A percentile compares a stretch with the other conserved stretches of the same genome.
phyloP scores from a whole-genome alignment of 2,888 invertebrate genomes.

The Tholera decimalis region DNA sequence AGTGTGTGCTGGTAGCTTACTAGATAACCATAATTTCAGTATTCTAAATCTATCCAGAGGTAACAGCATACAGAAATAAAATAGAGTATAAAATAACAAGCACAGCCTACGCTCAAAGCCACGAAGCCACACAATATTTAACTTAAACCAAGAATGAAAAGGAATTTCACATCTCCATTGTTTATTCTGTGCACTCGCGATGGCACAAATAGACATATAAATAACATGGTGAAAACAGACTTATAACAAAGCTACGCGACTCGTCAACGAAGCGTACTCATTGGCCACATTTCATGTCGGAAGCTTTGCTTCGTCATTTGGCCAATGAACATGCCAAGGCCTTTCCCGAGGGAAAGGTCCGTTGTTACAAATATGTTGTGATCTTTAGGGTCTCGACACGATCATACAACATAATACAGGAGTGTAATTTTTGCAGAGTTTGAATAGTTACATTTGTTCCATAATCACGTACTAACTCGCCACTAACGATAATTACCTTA shows the following conservation, averaged over 20 bases:
- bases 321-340: slow-evolving; percentile 6
- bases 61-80: slow-evolving; percentile 7
- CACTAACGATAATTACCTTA: slow-evolving; percentile 12
- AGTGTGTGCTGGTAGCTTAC: too few species aligned
- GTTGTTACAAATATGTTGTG: not conserved
- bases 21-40: too few species aligned
- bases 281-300: slow-evolving; percentile 3
- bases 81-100: slow-evolving; percentile 4
- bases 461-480: slow-evolving; percentile 34
- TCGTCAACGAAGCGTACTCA: not conserved
- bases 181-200: slow-evolving; percentile 31
- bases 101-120: slow-evolving; percentile 10
- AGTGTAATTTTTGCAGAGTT: slow-evolving; percentile 27
- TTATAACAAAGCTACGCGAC: not conserved
- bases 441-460: too few species aligned
- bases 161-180: slow-evolving; percentile 38
- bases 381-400: slow-evolving; percentile 7
- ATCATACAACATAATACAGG: slow-evolving; percentile 31
- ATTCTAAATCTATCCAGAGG: too few species aligned
- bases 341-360: not conserved
- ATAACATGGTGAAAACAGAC: slow-evolving; percentile 21
- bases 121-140: slow-evolving; percentile 32
- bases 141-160: slow-evolving; percentile 27
- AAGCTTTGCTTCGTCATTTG: not conserved
- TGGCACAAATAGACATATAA: slow-evolving; percentile 37